phyloP scores from a whole-genome alignment of 2,797 vertebrate species.

The Craterocephalus amniculus region DNA sequence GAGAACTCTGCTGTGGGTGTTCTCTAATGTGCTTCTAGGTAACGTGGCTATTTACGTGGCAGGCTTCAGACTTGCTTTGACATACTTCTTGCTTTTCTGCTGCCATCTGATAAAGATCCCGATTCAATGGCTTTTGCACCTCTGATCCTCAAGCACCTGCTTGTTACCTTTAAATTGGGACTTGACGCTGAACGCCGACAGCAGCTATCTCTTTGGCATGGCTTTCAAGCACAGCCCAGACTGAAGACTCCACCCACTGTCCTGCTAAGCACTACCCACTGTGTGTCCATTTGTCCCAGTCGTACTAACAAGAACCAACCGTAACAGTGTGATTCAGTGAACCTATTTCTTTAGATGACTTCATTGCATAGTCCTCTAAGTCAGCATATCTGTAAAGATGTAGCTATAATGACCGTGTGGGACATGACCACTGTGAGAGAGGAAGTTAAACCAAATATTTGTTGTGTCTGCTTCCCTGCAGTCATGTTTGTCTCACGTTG shows the following conservation, averaged over 20 bases:
- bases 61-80: constrained; percentile 44
- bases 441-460: background rate
- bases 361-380: background rate
- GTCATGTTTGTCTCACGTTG: constrained; percentile 25
- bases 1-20: constrained; percentile 61
- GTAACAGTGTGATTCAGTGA: constrained; percentile 19
- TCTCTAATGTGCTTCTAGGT: constrained; percentile 54
- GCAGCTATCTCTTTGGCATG: constrained; percentile 60
- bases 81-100: constrained; percentile 39
- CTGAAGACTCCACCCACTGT: constrained; percentile 37
- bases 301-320: constrained; percentile 58
- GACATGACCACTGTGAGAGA: background rate
- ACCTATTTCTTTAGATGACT: background rate
- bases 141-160: constrained; percentile 30
- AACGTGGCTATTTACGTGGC: constrained; percentile 57
- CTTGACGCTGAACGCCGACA: constrained; percentile 33
- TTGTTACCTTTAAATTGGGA: constrained; percentile 33
- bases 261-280: constrained; percentile 40
- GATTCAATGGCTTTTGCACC: constrained; percentile 13
- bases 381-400: background rate
- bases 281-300: constrained; percentile 57
- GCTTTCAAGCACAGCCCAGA: constrained; percentile 50
- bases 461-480: background rate
- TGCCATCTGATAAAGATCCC: constrained; percentile 30
- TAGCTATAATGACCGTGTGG: background rate